Conservation (phyloP, 1,140 invertebrate species). For the Drosophila arawakana region DNA sequence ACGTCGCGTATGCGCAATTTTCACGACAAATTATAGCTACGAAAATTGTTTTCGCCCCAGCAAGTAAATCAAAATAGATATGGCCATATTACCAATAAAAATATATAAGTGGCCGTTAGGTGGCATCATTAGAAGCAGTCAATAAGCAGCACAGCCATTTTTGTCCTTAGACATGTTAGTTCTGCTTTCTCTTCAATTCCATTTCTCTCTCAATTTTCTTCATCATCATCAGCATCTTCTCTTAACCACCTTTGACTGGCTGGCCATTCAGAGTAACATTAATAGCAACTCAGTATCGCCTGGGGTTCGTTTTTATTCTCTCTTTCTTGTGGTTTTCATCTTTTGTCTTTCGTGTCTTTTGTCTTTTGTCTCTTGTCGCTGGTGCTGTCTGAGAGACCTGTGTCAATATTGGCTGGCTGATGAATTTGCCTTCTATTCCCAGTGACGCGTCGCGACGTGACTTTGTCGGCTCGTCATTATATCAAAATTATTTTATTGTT, state of each 20-base stretch:
- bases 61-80: constrained; percentile 74
- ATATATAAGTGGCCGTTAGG: constrained; percentile 78
- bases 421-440: constrained; percentile 65
- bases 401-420: constrained; percentile 69
- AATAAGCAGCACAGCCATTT: constrained; percentile 45
- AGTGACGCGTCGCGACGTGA: constrained; percentile 75
- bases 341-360: constrained; percentile 24
- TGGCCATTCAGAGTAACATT: constrained; percentile 5
- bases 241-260: background rate
- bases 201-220: background rate
- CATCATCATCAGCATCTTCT: background rate
- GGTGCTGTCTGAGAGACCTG: constrained; percentile 26
- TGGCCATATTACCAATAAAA: constrained; percentile 63
- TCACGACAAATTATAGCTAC: constrained; percentile 50
- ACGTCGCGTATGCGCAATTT: constrained; percentile 55
- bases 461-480: constrained; percentile 70
- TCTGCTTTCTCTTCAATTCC: too few species aligned
- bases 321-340: constrained; percentile 34
- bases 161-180: background rate
- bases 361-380: constrained; percentile 31
- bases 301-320: constrained; percentile 13
- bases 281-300: constrained; percentile 14
- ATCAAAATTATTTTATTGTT: constrained; percentile 65
- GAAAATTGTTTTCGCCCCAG: constrained; percentile 65
- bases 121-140: constrained; percentile 65